Evolutionary conservation across 2,888 invertebrate species (phyloP).

Genomic region (Andricus curvator): DNA sequence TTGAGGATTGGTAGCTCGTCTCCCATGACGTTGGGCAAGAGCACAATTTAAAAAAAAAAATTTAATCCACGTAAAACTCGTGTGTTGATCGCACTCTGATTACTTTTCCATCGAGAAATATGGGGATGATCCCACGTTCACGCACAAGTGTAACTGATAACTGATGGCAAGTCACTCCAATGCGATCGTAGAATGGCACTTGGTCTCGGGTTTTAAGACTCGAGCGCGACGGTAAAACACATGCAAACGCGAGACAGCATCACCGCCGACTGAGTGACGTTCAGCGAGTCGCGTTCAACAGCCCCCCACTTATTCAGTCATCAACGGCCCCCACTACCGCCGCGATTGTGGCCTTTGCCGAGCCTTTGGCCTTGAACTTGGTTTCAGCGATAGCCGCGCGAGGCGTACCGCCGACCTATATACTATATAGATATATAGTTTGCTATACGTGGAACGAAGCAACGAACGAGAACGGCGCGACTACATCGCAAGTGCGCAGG

Average conservation of each 20-base stretch:
- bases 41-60: slow-evolving; percentile 12
- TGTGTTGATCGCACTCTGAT: slow-evolving; percentile 21
- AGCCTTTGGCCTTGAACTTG: slow-evolving; percentile 79
- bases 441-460: slow-evolving; percentile 54
- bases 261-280: slow-evolving; percentile 78
- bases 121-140: not conserved
- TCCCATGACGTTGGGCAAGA: slow-evolving; percentile 82
- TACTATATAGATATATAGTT: slow-evolving; percentile 55
- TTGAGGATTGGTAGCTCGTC: slow-evolving; percentile 95
- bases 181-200: slow-evolving; percentile 42
- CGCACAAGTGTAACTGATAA: slow-evolving; percentile 56
- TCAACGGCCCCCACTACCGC: slow-evolving; percentile 60
- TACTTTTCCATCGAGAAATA: slow-evolving; percentile 28
- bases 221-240: slow-evolving; percentile 69
- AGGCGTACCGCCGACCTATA: slow-evolving; percentile 77
- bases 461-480: slow-evolving; percentile 54
- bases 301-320: slow-evolving; percentile 80
- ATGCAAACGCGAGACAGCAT: slow-evolving; percentile 77
- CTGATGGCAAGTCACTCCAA: slow-evolving; percentile 64
- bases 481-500: slow-evolving; percentile 60
- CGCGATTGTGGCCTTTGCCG: slow-evolving; percentile 76
- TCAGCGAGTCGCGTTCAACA: slow-evolving; percentile 82
- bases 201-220: slow-evolving; percentile 48
- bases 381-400: slow-evolving; percentile 77
- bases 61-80: not conserved